A percentile compares a stretch with the other conserved stretches of the same genome.
Conservation (phyloP, 2,113 vertebrate genomes). For the Sinocyclocheilus rhinocerous region DNA sequence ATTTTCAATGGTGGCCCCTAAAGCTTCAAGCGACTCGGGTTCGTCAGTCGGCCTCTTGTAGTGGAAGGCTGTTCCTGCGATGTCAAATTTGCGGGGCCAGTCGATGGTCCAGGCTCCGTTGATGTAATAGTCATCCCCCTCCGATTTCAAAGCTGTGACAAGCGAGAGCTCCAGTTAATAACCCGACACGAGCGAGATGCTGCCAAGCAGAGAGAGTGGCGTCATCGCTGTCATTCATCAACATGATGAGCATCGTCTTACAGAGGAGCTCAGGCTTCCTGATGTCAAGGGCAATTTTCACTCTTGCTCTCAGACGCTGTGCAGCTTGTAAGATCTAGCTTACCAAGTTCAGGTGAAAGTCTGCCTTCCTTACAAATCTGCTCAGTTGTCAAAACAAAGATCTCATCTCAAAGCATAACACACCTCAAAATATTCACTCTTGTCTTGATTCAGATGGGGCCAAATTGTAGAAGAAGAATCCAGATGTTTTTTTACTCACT, state of each 20-base stretch:
- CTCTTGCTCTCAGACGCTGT: conserved; percentile 15
- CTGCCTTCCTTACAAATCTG: conserved; percentile 58
- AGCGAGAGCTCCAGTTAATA: conserved; percentile 46
- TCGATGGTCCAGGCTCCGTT: conserved; percentile 99
- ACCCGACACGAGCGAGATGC: conserved; percentile 3
- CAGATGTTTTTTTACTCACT: conserved; percentile 32
- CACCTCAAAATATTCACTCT: background rate
- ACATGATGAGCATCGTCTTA: conserved; percentile 30
- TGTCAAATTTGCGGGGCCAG: conserved; percentile 98
- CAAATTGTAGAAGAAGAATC: conserved; percentile 64
- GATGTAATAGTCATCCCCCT: conserved; percentile 95
- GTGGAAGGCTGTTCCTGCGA: conserved; percentile 93
- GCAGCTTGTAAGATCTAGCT: conserved; percentile 3
- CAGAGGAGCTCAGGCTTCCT: conserved; percentile 51
- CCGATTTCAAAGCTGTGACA: conserved; percentile 88
- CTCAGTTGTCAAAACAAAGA: conserved; percentile 72
- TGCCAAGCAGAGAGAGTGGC: conserved; percentile 52
- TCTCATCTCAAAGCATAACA: conserved; percentile 67
- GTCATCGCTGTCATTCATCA: conserved; percentile 54
- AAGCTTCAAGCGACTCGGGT: conserved; percentile 91
- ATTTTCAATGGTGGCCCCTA: conserved; percentile 91
- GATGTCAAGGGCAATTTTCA: conserved; percentile 47
- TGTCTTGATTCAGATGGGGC: conserved; percentile 59
- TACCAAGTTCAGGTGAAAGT: conserved; percentile 68
- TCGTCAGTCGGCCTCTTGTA: conserved; percentile 94